phyloP scores from a whole-genome alignment of 30 jellyfish, hydroid and myxozoan species.

The Phacellophora camtschatica region DNA sequence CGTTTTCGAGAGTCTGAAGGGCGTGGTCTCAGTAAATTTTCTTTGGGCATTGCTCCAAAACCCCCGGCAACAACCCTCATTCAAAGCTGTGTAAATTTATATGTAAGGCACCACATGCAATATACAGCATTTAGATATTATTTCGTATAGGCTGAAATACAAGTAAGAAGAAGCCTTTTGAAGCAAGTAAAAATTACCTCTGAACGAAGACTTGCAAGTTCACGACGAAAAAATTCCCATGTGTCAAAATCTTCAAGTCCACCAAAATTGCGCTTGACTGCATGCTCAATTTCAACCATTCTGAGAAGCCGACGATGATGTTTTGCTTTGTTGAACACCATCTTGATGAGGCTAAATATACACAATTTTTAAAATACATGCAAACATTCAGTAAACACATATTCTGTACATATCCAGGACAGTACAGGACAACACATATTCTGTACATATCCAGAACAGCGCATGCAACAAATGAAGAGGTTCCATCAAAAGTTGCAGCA shows the following conservation, averaged over 20 bases:
- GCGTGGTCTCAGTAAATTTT: too few relatives aligned
- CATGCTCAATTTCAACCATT: conserved; percentile 54
- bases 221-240: conserved; percentile 50
- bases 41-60: too few relatives aligned
- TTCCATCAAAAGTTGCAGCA: background rate
- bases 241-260: conserved; percentile 71
- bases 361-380: background rate
- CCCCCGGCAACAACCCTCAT: too few relatives aligned
- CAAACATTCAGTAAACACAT: background rate
- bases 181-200: background rate
- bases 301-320: conserved; percentile 16
- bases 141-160: too few relatives aligned
- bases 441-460: too few relatives aligned
- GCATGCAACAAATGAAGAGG: too few relatives aligned
- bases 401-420: background rate
- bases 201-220: conserved; percentile 14
- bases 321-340: conserved; percentile 65
- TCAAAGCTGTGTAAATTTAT: too few relatives aligned
- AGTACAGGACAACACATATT: too few relatives aligned
- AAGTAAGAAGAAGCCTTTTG: too few relatives aligned
- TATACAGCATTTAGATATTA: too few relatives aligned
- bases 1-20: too few relatives aligned
- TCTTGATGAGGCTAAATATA: conserved; percentile 58
- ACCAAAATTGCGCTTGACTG: conserved; percentile 76
- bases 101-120: too few relatives aligned